These are phyloP conservation scores for Flabesymbios commensalis DNA, from an alignment of 2,888 invertebrate genomes.

Conservation along the genomic window DNA sequence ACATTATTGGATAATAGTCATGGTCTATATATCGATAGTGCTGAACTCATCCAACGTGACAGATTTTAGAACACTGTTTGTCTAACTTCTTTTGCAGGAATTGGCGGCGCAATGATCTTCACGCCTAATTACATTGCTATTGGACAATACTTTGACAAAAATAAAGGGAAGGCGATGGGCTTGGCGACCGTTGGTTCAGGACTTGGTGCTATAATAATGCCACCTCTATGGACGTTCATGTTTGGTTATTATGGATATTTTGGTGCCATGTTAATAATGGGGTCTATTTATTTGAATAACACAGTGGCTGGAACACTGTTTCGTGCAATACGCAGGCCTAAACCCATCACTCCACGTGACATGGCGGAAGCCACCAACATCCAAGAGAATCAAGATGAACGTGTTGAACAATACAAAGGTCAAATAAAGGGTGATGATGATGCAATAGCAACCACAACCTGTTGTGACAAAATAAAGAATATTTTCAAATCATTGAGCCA, in stretches of 20 bases:
- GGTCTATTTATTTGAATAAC: conserved; percentile 24
- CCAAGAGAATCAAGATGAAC: background rate
- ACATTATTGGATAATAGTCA: too few relatives aligned
- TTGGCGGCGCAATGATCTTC: background rate
- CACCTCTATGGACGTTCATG: background rate
- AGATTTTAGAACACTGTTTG: too few relatives aligned
- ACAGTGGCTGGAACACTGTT: conserved; percentile 19
- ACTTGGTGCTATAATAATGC: background rate
- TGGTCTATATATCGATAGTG: too few relatives aligned
- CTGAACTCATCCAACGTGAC: too few relatives aligned
- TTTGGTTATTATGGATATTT: background rate
- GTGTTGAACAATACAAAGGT: background rate
- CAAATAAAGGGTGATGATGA: background rate
- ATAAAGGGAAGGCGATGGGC: background rate
- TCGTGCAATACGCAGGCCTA: too few relatives aligned
- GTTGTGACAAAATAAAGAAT: background rate
- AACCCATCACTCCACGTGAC: too few relatives aligned
- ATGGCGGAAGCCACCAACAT: conserved; percentile 2
- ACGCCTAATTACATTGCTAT: background rate
- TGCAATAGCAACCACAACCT: background rate
- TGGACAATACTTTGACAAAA: background rate
- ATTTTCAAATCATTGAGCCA: too few relatives aligned
- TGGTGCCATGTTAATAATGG: background rate
- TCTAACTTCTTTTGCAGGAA: background rate
- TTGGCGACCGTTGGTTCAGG: background rate